Conservation (phyloP, 2,113 vertebrate genomes). For the Ophiodon elongatus region DNA sequence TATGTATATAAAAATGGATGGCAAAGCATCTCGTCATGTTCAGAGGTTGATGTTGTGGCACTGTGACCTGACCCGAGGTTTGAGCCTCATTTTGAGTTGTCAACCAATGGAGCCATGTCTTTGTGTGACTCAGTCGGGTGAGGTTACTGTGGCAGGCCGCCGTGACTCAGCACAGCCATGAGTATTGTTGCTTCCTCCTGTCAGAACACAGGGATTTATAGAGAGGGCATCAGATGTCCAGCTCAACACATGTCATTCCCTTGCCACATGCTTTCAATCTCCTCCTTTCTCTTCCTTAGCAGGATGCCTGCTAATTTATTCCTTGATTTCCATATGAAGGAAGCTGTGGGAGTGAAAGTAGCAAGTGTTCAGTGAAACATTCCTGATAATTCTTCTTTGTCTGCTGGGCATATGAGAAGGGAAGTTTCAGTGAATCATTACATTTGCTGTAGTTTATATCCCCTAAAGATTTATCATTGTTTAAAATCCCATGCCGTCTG, state of each 20-base stretch:
- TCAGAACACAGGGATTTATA: conserved; percentile 65
- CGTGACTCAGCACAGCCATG: conserved; percentile 71
- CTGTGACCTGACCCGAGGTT: conserved; percentile 37
- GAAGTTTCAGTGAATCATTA: conserved; percentile 34
- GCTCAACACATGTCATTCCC: conserved; percentile 64
- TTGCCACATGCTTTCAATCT: conserved; percentile 71
- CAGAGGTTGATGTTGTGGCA: conserved; percentile 34
- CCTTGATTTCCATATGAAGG: conserved; percentile 82
- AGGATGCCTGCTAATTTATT: conserved; percentile 71
- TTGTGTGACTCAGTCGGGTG: conserved; percentile 53
- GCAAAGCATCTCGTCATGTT: conserved; percentile 15
- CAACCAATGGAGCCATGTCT: conserved; percentile 29
- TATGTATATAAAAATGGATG: neutral
- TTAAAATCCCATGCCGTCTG: neutral
- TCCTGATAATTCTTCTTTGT: conserved; percentile 56
- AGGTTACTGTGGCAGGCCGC: conserved; percentile 54
- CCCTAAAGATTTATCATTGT: conserved; percentile 5
- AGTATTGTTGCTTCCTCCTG: conserved; percentile 69
- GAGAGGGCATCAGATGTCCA: conserved; percentile 69
- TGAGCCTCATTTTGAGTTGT: conserved; percentile 37
- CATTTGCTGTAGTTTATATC: conserved; percentile 38
- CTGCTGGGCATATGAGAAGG: conserved; percentile 6
- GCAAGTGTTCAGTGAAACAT: conserved; percentile 58
- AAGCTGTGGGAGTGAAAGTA: conserved; percentile 71
- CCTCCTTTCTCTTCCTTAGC: conserved; percentile 66